These are phyloP conservation scores for Trochalopteron elliotii DNA, from an alignment of 2,113 vertebrate genomes.

Conservation along the genomic window DNA sequence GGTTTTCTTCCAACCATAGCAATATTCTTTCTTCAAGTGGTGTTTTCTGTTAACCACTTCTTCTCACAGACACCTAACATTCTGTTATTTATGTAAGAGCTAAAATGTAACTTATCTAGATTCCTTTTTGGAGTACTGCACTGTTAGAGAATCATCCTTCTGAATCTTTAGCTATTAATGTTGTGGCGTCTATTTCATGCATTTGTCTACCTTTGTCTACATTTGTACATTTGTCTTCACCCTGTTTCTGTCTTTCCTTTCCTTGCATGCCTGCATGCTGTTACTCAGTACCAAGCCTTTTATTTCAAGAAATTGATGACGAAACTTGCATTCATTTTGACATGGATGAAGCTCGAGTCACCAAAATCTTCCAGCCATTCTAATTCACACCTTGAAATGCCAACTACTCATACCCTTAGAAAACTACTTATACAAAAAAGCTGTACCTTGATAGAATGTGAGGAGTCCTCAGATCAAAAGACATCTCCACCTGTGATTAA, in stretches of 20 bases:
- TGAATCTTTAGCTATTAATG: background rate
- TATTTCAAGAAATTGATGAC: slow-evolving; percentile 69
- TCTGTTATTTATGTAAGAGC: background rate
- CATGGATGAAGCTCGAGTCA: slow-evolving; percentile 63
- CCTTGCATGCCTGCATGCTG: slow-evolving; percentile 66
- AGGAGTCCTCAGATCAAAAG: slow-evolving; percentile 35
- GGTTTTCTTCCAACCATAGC: background rate
- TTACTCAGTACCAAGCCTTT: slow-evolving; percentile 60
- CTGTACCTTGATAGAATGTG: slow-evolving; percentile 51
- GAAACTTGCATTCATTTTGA: slow-evolving; percentile 65
- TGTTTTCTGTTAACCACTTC: background rate
- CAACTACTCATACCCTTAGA: slow-evolving; percentile 32
- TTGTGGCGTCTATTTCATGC: slow-evolving; percentile 34
- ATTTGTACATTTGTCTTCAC: slow-evolving; percentile 44
- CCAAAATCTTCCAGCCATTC: slow-evolving; percentile 51
- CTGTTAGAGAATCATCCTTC: background rate
- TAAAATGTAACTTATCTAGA: background rate
- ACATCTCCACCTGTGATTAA: slow-evolving; percentile 31
- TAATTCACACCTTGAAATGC: slow-evolving; percentile 35
- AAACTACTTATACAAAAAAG: slow-evolving; percentile 48
- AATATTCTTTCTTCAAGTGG: background rate
- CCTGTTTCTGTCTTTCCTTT: slow-evolving; percentile 57
- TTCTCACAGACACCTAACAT: background rate
- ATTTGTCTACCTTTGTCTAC: slow-evolving; percentile 42
- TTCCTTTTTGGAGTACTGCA: background rate